Base-by-base conservation (phyloP, 1,140 invertebrate genomes). In the Harpegnathos saltator region DNA sequence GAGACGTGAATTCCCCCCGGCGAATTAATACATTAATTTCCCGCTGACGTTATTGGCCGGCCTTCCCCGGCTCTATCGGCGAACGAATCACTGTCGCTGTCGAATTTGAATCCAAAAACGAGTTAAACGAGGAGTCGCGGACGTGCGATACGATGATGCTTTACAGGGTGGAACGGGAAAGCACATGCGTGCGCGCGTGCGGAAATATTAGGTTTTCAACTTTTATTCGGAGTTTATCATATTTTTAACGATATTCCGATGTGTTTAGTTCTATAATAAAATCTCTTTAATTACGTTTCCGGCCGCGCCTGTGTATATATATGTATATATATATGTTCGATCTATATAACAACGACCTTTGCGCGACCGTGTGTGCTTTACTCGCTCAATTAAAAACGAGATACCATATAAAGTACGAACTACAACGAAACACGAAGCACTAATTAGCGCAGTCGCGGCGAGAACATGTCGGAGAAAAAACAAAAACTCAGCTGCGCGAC, bases 61-160 rank as follows among this genome's bases (percentile, higher is more conserved):
- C 9, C 33, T 69, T 58, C 19, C n/a, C 33, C 5, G 7, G n/a
- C 12, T 71, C 7, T 54, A 77, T 71, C 65, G 33, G 38, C 14
- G 54, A 71, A 59, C 75, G 75, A 80, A 71, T 80, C 75, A 80
- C 65, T 71, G 75, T 71, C 75, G 69, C 65, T 71, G 75, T 69
- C 75, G 75, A 52, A 58, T 44, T 80, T 71, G 65, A 80, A 58
- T 80, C 48, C 65, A 69, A 80, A 80, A 80, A 80, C 75, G 52
- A 80, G 75, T 59, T 80, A 78, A 78, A 78, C 65, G 56, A 44
- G 44, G 33, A 78, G 75, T 69, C 58, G n/a, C n/a, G 75, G 75
- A 78, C 75, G 52, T 59, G 33, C 58, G 75, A 80, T 65, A 71
- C 75, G n/a, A n/a, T 33, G 44, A n/a, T 71, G 52, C 63, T 59